These are phyloP conservation scores for Eulemur coronatus DNA, from an alignment of 2,797 vertebrate species.

Conservation along the genomic window DNA sequence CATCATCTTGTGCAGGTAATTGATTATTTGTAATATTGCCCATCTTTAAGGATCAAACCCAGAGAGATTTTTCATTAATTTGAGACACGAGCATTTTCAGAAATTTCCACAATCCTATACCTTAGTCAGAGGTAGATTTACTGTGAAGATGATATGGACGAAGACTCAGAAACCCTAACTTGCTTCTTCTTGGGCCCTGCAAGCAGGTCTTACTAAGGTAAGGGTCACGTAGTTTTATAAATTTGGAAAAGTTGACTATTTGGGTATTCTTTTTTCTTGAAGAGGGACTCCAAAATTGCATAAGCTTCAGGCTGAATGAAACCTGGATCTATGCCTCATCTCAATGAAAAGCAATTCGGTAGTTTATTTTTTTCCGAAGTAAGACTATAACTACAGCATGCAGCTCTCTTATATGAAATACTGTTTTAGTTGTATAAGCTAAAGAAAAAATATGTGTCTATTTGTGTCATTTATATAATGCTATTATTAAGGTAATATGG, in stretches of 20 bases:
- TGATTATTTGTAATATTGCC: constrained; percentile 2
- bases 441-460: constrained; percentile 6
- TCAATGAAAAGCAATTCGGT: background rate
- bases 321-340: background rate
- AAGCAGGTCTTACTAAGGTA: background rate
- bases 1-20: background rate
- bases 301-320: background rate
- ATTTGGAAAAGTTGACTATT: background rate
- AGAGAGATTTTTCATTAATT: constrained; percentile 8
- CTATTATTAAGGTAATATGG: constrained; percentile 66
- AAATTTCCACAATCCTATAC: background rate
- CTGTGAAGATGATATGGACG: background rate
- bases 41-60: background rate
- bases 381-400: background rate
- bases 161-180: background rate
- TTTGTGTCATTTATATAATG: constrained; percentile 53
- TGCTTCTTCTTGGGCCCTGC: background rate
- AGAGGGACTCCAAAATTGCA: background rate
- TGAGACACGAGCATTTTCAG: background rate
- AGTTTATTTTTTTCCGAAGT: constrained; percentile 17
- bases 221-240: background rate
- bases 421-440: constrained; percentile 19
- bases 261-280: background rate
- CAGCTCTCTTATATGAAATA: background rate
- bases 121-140: background rate